These are phyloP conservation scores for Enteromius treurensis DNA, from an alignment of 2,797 vertebrate species.

Conservation along the genomic window DNA sequence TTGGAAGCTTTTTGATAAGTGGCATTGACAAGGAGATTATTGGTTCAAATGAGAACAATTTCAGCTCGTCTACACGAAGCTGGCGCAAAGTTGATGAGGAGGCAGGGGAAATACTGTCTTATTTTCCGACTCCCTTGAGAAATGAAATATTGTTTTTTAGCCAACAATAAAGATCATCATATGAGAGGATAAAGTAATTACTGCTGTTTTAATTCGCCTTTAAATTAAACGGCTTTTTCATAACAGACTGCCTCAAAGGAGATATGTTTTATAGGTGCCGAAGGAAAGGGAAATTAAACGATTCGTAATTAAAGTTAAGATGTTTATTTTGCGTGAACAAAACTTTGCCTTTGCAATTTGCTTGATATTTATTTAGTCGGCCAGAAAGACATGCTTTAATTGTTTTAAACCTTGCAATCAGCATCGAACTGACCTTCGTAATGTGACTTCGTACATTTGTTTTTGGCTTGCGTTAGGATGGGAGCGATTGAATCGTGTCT, in stretches of 20 bases:
- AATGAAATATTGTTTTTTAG: conserved; percentile 74
- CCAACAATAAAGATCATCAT: conserved; percentile 78
- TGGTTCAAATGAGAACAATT: conserved; percentile 78
- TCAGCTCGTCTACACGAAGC: conserved; percentile 64
- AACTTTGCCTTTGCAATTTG: conserved; percentile 33
- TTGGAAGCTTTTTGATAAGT: conserved; percentile 77
- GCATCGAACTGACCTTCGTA: neutral
- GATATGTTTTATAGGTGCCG: conserved; percentile 70
- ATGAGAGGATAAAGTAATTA: conserved; percentile 79
- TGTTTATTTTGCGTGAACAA: conserved; percentile 70
- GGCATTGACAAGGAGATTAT: conserved; percentile 79
- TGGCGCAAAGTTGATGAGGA: conserved; percentile 60
- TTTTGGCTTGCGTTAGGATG: neutral
- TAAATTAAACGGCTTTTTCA: conserved; percentile 78
- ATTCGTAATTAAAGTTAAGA: conserved; percentile 75
- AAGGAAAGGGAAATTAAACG: conserved; percentile 65
- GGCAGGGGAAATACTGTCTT: conserved; percentile 64
- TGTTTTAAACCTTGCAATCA: neutral
- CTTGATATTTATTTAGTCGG: conserved; percentile 24
- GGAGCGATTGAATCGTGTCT: conserved; percentile 4
- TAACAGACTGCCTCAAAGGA: conserved; percentile 72
- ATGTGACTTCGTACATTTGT: neutral
- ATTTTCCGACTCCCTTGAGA: conserved; percentile 77
- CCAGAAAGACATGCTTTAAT: conserved; percentile 19
- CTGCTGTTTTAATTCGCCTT: conserved; percentile 76